These are phyloP conservation scores for Diachasmimorpha longicaudata DNA, from an alignment of 1,140 invertebrate genomes.

Conservation along the genomic window DNA sequence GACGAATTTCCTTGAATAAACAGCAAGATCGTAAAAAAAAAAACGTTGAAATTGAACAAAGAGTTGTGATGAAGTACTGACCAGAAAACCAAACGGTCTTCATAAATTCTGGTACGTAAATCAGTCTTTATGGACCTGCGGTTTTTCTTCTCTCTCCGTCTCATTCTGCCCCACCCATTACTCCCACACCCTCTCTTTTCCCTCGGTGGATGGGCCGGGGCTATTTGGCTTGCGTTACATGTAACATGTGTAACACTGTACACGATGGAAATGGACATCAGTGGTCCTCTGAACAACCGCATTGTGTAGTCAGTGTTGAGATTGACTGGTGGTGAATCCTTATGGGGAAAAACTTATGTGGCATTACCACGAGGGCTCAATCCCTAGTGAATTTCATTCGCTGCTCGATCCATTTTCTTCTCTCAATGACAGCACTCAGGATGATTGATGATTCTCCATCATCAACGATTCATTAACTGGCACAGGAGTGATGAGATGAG, in stretches of 20 bases:
- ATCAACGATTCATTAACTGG: too few relatives aligned
- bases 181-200: neutral
- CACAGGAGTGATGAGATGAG: too few relatives aligned
- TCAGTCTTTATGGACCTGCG: slow-evolving; percentile 57
- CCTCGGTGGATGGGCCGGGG: neutral
- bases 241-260: neutral
- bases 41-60: slow-evolving; percentile 20
- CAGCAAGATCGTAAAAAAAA: neutral
- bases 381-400: neutral
- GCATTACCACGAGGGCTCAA: neutral
- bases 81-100: slow-evolving; percentile 55
- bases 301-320: neutral
- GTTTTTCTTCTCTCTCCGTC: neutral
- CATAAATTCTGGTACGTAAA: slow-evolving; percentile 58
- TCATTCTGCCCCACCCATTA: neutral
- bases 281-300: neutral
- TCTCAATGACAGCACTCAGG: too few relatives aligned
- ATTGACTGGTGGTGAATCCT: neutral
- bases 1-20: slow-evolving; percentile 9
- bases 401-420: too few relatives aligned
- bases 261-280: neutral
- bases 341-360: neutral
- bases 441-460: too few relatives aligned
- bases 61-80: slow-evolving; percentile 50
- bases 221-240: neutral